phyloP scores from a whole-genome alignment of 2,113 vertebrate species.

The Cichladusa arquata region DNA sequence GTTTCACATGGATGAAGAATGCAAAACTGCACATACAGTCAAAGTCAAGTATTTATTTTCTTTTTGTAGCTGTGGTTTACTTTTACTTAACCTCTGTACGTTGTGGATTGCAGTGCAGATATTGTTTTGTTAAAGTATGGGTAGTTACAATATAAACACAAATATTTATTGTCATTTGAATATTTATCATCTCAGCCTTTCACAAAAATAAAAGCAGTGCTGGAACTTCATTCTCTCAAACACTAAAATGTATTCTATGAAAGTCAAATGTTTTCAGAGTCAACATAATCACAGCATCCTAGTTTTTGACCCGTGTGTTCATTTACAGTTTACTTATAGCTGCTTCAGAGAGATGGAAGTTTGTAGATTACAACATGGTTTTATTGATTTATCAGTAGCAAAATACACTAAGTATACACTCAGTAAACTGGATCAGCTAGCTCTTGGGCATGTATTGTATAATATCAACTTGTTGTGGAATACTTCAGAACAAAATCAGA shows the following conservation, averaged over 20 bases:
- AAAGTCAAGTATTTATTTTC: constrained; percentile 45
- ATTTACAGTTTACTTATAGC: constrained; percentile 79
- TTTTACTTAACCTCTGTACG: constrained; percentile 43
- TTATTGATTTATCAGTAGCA: constrained; percentile 80
- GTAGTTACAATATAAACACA: constrained; percentile 58
- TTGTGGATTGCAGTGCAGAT: constrained; percentile 22
- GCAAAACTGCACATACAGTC: not conserved
- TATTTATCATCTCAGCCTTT: constrained; percentile 58
- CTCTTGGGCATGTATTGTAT: constrained; percentile 57
- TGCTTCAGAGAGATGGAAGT: constrained; percentile 74
- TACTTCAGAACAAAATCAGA: constrained; percentile 72
- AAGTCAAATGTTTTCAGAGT: constrained; percentile 78
- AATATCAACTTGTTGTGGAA: constrained; percentile 74
- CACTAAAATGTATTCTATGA: constrained; percentile 64
- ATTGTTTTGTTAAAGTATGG: constrained; percentile 59
- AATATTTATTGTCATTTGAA: constrained; percentile 68
- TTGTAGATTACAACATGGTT: constrained; percentile 73
- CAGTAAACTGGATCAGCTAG: constrained; percentile 67
- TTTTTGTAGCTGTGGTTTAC: constrained; percentile 35
- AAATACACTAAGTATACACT: constrained; percentile 73
- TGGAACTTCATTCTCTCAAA: constrained; percentile 57
- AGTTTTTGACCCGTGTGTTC: constrained; percentile 73
- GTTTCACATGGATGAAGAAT: constrained; percentile 6
- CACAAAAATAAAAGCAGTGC: constrained; percentile 33
- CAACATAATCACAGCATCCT: constrained; percentile 73